Evolutionary conservation across 2,888 invertebrate genomes (phyloP).

Genomic region (Orthosia incerta): DNA sequence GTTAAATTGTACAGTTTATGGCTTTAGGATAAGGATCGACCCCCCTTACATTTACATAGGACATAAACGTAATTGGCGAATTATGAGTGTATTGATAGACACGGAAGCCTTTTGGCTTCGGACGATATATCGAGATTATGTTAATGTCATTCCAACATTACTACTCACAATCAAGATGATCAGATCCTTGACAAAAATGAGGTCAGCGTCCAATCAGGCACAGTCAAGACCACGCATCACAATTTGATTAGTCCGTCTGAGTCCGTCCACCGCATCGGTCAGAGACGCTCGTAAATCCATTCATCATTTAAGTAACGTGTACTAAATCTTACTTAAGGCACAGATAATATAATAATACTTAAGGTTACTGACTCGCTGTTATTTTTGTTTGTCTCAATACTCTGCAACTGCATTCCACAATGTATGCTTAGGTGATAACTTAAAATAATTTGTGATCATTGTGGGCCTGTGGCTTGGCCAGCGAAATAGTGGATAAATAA

Average conservation of each 20-base stretch:
- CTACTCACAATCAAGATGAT: slow-evolving; percentile 7
- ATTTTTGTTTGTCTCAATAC: slow-evolving; percentile 8
- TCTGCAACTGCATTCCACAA: not conserved
- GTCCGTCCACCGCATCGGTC: slow-evolving; percentile 35
- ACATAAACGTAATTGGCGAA: no score
- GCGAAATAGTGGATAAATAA: no score
- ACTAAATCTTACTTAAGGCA: slow-evolving; percentile 55
- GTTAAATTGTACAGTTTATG: no score
- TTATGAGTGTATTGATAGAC: no score
- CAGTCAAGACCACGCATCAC: slow-evolving; percentile 52
- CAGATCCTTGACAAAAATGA: slow-evolving; percentile 46
- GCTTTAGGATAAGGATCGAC: no score
- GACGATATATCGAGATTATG: no score
- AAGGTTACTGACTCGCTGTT: slow-evolving; percentile 31
- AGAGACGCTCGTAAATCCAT: slow-evolving; percentile 56
- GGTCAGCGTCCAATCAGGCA: slow-evolving; percentile 70
- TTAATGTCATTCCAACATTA: slow-evolving; percentile 11
- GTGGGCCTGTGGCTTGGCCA: no score
- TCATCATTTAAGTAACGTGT: slow-evolving; percentile 47
- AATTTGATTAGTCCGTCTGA: slow-evolving; percentile 59
- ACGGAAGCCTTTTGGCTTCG: no score
- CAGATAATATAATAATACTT: no score
- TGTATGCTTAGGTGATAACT: no score
- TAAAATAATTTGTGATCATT: no score
- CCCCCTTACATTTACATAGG: no score